These are phyloP conservation scores for Parelbella ahira DNA, from an alignment of 2,888 invertebrate species.

Conservation along the genomic window DNA sequence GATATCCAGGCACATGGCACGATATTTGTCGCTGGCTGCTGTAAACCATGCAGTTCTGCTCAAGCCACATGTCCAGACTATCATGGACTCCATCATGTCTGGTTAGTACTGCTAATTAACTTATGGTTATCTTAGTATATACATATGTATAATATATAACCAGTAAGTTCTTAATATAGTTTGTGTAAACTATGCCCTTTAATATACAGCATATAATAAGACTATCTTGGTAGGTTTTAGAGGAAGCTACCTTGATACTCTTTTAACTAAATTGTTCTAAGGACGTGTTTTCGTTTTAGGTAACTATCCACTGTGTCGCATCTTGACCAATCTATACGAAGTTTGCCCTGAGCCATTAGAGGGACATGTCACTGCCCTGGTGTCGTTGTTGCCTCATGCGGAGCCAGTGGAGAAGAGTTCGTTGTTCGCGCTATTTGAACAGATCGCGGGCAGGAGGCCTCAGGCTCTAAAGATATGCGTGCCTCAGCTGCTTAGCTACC, in stretches of 20 bases:
- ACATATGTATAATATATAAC: too few species aligned
- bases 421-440: conserved; percentile 89
- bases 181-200: too few species aligned
- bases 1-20: conserved; percentile 93
- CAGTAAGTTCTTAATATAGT: too few species aligned
- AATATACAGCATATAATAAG: too few species aligned
- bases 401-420: conserved; percentile 93
- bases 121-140: too few species aligned
- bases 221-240: too few species aligned
- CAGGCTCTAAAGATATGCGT: conserved; percentile 90
- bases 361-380: conserved; percentile 90
- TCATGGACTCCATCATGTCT: conserved; percentile 93
- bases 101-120: conserved; percentile 74
- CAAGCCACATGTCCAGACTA: conserved; percentile 92
- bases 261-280: too few species aligned
- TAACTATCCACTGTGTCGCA: conserved; percentile 92
- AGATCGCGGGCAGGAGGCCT: conserved; percentile 90
- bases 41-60: conserved; percentile 93
- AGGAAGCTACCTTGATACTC: too few species aligned
- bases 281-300: too few species aligned
- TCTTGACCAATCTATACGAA: conserved; percentile 93
- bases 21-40: conserved; percentile 94
- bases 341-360: conserved; percentile 93
- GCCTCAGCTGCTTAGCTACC: conserved; percentile 89
- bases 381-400: conserved; percentile 89